phyloP scores from a whole-genome alignment of 2,113 vertebrate genomes.

The cattle (Bos taurus) region DNA sequence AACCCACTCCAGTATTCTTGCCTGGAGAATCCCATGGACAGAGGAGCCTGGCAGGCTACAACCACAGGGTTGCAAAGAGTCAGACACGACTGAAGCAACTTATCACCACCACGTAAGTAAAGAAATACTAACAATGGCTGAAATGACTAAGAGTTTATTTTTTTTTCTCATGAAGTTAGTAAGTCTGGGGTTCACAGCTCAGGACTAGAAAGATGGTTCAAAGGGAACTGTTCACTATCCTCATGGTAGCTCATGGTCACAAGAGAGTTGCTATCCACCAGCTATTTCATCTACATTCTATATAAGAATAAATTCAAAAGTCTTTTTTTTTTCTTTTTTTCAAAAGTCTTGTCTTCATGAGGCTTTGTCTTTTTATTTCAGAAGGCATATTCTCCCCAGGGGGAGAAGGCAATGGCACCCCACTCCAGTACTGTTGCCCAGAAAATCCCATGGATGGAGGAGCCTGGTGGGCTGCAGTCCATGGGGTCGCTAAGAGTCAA shows the following conservation, averaged over 20 bases:
- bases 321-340: not conserved
- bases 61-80: not conserved
- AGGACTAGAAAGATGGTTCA: not conserved
- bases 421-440: too few relatives aligned
- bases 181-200: not conserved
- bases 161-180: not conserved
- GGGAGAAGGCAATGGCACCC: too few relatives aligned
- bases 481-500: too few relatives aligned
- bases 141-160: not conserved
- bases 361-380: conserved; percentile 20
- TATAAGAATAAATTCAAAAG: not conserved
- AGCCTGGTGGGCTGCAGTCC: too few relatives aligned
- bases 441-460: too few relatives aligned
- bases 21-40: not conserved
- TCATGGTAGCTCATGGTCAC: not conserved
- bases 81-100: not conserved
- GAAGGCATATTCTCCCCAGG: not conserved
- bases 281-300: not conserved
- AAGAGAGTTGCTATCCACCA: not conserved
- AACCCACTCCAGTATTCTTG: not conserved
- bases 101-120: not conserved
- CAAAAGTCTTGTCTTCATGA: not conserved
- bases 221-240: not conserved
- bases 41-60: not conserved
- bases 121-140: not conserved